Percentiles rank a stretch among this genome's conserved stretches.
Evolutionary conservation across 2,113 vertebrate genomes (phyloP).

Genomic region (Myiagra hebetior): DNA sequence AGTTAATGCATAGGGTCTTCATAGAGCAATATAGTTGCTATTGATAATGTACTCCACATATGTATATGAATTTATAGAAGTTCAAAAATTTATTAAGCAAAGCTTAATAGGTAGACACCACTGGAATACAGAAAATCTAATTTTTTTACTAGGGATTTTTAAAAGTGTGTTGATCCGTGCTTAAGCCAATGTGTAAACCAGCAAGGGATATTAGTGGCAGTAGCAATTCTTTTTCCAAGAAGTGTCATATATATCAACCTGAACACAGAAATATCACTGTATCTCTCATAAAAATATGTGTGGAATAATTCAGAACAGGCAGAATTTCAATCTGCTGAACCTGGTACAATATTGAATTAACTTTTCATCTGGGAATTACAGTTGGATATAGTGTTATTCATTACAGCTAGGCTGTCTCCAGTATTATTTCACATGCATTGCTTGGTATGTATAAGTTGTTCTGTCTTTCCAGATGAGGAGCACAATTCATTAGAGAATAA

Average conservation of each 20-base stretch:
- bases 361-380: neutral
- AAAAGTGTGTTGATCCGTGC: neutral
- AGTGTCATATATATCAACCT: neutral
- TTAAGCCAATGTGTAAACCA: neutral
- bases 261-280: neutral
- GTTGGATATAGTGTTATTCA: neutral
- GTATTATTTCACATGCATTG: neutral
- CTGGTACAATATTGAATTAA: neutral
- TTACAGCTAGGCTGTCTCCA: neutral
- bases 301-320: neutral
- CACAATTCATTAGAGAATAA: neutral
- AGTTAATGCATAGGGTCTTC: neutral
- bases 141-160: neutral
- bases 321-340: neutral
- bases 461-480: neutral
- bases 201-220: neutral
- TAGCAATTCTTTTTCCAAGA: neutral
- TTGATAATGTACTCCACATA: neutral
- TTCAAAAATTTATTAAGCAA: neutral
- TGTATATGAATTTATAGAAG: neutral
- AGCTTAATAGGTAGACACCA: neutral
- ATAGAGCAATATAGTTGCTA: neutral
- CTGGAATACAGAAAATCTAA: neutral
- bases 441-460: neutral
- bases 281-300: neutral